A percentile compares a stretch with the other conserved stretches of the same genome.
These are phyloP conservation scores for Phalanger gymnotis DNA, from an alignment of 2,797 vertebrate species.

Conservation along the genomic window DNA sequence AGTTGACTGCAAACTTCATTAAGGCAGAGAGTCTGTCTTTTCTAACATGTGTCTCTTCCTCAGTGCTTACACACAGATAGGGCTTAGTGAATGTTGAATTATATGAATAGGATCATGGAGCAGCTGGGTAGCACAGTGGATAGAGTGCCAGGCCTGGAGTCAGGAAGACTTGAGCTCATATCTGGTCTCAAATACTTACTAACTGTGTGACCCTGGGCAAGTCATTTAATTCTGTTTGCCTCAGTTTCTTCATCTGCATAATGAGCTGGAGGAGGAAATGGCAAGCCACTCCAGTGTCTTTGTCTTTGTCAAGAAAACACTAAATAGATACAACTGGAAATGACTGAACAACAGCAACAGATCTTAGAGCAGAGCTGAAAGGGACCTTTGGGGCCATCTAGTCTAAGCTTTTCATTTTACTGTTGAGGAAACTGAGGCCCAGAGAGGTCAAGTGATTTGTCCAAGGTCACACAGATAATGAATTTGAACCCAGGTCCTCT, in stretches of 20 bases:
- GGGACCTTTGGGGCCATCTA: not conserved
- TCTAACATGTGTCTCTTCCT: not conserved
- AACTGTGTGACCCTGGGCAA: not conserved
- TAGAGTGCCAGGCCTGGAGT: not conserved
- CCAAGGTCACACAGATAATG: not conserved
- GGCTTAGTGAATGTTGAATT: not conserved
- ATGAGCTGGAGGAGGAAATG: not conserved
- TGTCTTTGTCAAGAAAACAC: not conserved
- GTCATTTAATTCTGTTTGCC: not conserved
- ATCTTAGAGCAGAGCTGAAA: not conserved
- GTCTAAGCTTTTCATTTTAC: not conserved
- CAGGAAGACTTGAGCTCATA: not conserved
- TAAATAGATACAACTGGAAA: not conserved
- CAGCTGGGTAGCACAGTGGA: not conserved
- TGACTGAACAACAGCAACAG: not conserved
- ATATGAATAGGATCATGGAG: not conserved
- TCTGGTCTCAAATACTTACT: not conserved
- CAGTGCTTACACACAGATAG: not conserved
- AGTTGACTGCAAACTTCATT: not conserved
- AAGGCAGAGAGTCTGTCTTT: not conserved
- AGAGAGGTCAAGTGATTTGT: not conserved
- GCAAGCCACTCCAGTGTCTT: not conserved
- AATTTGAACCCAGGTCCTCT: not conserved
- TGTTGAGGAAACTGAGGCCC: not conserved
- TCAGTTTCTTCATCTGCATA: not conserved